Evolutionary conservation across 2,888 invertebrate genomes (phyloP).

Genomic region (Aleiodes leptofemur): DNA sequence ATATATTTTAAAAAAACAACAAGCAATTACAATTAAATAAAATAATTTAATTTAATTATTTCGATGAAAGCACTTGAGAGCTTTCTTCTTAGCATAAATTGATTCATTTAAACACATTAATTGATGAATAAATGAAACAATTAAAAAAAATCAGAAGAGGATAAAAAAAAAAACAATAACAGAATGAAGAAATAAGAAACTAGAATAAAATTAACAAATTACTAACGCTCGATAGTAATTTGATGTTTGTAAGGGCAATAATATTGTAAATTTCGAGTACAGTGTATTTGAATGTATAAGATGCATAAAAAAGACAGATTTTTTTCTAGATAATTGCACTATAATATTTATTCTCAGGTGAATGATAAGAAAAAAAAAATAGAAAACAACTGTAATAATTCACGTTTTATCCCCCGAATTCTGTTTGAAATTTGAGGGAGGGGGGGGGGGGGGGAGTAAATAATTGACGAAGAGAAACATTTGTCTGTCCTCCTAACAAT

Average conservation of each 20-base stretch:
- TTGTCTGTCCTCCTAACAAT: not conserved
- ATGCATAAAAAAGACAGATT: slow-evolving; percentile 72
- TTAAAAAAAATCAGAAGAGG: slow-evolving; percentile 36
- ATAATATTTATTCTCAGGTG: slow-evolving; percentile 67
- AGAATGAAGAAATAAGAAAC: slow-evolving; percentile 41
- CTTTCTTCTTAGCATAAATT: slow-evolving; percentile 11
- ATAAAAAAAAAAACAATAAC: slow-evolving; percentile 40
- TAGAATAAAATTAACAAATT: slow-evolving; percentile 57
- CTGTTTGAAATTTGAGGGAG: no score
- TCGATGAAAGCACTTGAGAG: not conserved
- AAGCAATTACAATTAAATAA: not conserved
- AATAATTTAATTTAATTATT: slow-evolving; percentile 1
- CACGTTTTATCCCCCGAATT: no score
- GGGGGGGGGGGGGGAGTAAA: no score
- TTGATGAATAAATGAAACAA: slow-evolving; percentile 36
- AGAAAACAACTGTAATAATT: slow-evolving; percentile 25
- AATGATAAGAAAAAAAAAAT: slow-evolving; percentile 59
- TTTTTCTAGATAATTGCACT: slow-evolving; percentile 73
- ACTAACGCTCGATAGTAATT: slow-evolving; percentile 67
- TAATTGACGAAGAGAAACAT: no score
- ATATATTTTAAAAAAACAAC: not conserved
- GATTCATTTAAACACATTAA: slow-evolving; percentile 5
- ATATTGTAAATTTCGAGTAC: slow-evolving; percentile 72
- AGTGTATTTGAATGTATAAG: slow-evolving; percentile 71
- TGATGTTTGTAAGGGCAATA: slow-evolving; percentile 72